Base-by-base conservation (phyloP, 2,113 vertebrate species). In the Meleagris gallopavo region DNA sequence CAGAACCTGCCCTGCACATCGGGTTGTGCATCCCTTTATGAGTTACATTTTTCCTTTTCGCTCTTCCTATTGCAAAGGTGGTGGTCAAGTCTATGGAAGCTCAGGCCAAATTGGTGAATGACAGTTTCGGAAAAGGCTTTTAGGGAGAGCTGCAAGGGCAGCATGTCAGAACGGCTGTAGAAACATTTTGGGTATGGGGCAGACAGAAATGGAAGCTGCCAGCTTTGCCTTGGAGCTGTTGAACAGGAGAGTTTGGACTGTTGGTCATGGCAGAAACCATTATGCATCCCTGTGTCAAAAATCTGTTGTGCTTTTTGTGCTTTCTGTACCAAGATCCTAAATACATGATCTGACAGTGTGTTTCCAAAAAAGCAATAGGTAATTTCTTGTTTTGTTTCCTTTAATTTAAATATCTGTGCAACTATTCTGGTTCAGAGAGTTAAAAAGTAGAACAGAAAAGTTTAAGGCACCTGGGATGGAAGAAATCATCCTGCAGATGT, bases 21-120 rank as follows among this genome's bases (percentile, higher is more conserved):
- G 55, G 50, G 11, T 40, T 69, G 0, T 8, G 12, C 22, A 11
- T 38, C 36, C 9, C 11, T 86, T 36, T 14, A 20, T 0, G 0
- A 41, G 16, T 61, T 73, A 20, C 0, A 0, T 38, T 52, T 71
- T n/a, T 52, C 57, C 15, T 55, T 86, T 71, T 72, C 0, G 0
- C 13, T 41, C 43, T 50, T 84, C 24, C 66, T 50, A 0, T 25
- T 75, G 54, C n/a, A 76, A 43, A 82, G 29, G 9, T 30, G 20
- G 19, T 58, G 30, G 17, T 45, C n/a, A 11, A 46, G 10, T 60
- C 38, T 0, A 0, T 48, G 67, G 43, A 45, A 82, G 29, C 30
- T 66, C 2, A 0, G 29, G 30, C 38, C 60, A 52, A 72, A 57
- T 78, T 84, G 74, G 62, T 64, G 66, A 52, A 45, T 43, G 12